A percentile compares a stretch with the other conserved stretches of the same genome.
Conservation (phyloP, 2,888 invertebrate species). For the Eristalinus aeneus region DNA sequence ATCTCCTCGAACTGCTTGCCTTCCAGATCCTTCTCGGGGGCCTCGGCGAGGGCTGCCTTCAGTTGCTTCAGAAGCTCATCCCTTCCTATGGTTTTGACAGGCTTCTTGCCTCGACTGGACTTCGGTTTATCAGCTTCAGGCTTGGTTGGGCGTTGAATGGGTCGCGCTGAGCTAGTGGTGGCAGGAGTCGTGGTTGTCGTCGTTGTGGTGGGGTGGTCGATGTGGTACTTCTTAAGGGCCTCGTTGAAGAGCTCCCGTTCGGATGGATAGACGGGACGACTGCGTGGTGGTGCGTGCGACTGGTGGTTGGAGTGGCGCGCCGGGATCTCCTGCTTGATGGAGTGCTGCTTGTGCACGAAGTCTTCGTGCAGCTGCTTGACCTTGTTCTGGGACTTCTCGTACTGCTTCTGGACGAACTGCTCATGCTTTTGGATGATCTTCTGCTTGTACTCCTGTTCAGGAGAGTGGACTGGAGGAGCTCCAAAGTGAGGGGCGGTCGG, state of each 20-base stretch:
- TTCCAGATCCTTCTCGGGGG: conserved; percentile 84
- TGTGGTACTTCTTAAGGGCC: conserved; percentile 86
- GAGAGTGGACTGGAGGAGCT: conserved; percentile 34
- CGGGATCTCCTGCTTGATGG: conserved; percentile 81
- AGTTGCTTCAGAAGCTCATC: conserved; percentile 89
- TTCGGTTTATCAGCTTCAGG: conserved; percentile 80
- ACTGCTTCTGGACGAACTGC: conserved; percentile 89
- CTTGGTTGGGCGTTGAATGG: conserved; percentile 83
- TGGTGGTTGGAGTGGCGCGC: conserved; percentile 80
- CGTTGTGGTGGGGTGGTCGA: conserved; percentile 86
- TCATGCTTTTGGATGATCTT: conserved; percentile 88
- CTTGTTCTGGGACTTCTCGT: conserved; percentile 89
- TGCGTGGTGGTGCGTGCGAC: conserved; percentile 76
- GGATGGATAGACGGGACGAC: conserved; percentile 82
- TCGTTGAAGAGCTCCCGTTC: conserved; percentile 85
- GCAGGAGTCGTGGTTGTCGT: conserved; percentile 84
- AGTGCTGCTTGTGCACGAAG: conserved; percentile 86
- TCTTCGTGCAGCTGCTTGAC: conserved; percentile 87
- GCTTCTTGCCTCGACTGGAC: conserved; percentile 73
- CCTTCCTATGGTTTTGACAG: conserved; percentile 84
- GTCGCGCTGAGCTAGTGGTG: conserved; percentile 80
- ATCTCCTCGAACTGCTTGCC: conserved; percentile 87
- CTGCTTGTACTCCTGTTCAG: conserved; percentile 87
- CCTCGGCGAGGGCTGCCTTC: conserved; percentile 87
- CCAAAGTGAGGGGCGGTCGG: conserved; percentile 66